These are phyloP conservation scores for Carollia perspicillata DNA, from an alignment of 2,113 vertebrate species.

Conservation along the genomic window DNA sequence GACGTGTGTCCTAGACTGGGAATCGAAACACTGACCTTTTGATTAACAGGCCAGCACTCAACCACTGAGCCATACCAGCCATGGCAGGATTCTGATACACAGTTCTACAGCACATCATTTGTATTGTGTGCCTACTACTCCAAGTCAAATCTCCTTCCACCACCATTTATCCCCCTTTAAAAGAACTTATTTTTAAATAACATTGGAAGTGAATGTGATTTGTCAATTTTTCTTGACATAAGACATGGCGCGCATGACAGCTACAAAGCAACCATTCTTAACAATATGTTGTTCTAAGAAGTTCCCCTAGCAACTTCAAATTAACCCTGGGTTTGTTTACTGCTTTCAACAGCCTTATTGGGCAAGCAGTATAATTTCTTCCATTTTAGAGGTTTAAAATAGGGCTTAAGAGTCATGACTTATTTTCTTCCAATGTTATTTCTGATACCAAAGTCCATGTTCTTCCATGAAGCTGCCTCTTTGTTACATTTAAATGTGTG, in stretches of 20 bases:
- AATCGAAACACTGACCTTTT: too few species aligned
- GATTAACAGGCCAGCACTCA: too few species aligned
- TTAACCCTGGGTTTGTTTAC: not conserved
- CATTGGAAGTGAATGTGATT: not conserved
- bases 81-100: too few species aligned
- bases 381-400: not conserved
- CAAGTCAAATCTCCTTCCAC: too few species aligned
- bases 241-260: not conserved
- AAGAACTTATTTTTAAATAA: not conserved
- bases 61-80: too few species aligned
- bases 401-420: not conserved
- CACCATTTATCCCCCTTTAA: not conserved
- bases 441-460: not conserved
- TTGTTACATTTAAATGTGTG: not conserved
- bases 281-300: not conserved
- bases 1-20: too few species aligned
- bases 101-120: too few species aligned
- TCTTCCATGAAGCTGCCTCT: not conserved
- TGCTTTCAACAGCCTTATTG: not conserved
- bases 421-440: not conserved
- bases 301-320: not conserved
- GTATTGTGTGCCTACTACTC: too few species aligned
- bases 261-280: not conserved
- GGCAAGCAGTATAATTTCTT: not conserved
- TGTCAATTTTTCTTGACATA: not conserved